Base-by-base conservation (phyloP, 2,797 vertebrate species). In the Crenichthys baileyi region DNA sequence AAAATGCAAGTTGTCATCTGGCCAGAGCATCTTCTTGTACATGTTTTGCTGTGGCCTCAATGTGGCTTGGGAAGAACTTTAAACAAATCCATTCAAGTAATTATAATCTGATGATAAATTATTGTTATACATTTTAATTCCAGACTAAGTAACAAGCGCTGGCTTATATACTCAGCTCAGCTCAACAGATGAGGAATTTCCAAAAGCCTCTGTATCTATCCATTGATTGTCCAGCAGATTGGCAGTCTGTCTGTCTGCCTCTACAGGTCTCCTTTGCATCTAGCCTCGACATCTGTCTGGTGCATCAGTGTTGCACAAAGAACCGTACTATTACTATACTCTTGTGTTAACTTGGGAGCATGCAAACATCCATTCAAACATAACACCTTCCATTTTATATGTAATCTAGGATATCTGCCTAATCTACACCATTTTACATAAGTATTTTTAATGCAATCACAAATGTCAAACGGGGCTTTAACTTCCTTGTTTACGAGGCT, bases 361-460 rank as follows among this genome's bases (percentile, higher is more conserved):
- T 31, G 31, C 55, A 71, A 67, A 53, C 31, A 63, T 9, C 51
- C 58, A 9, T 20, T 70, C 16, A 12, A 56, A 61, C 22, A 61
- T 4, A 9, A 31, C 48, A 41, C 48, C 36, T 48, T 56, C 0
- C 0, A 5, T 26, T 53, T 73, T 46, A 48, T 16, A 24, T 53
- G 12, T 44, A 12, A 36, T 72, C 75, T 46, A 16, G 41, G n/a
- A 78, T 15, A 79, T 84, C 82, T 84, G 53, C 76, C 76, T 80
- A 31, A 26, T 39, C 24, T 9, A 9, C 7, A 75, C 7, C 2
- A 39, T 76, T 56, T 11, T 70, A 56, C 48, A 65, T 11, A 70
- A 29, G 48, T 46, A 15, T 24, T 26, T 50, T 63, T 70, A 78
- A 78, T 70, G 6, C 58, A 79, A 79, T 79, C 0, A 50, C 22